Percentiles rank a stretch among this genome's conserved stretches.
Conservation (phyloP, 1,140 invertebrate genomes). For the Cepaea nemoralis region DNA sequence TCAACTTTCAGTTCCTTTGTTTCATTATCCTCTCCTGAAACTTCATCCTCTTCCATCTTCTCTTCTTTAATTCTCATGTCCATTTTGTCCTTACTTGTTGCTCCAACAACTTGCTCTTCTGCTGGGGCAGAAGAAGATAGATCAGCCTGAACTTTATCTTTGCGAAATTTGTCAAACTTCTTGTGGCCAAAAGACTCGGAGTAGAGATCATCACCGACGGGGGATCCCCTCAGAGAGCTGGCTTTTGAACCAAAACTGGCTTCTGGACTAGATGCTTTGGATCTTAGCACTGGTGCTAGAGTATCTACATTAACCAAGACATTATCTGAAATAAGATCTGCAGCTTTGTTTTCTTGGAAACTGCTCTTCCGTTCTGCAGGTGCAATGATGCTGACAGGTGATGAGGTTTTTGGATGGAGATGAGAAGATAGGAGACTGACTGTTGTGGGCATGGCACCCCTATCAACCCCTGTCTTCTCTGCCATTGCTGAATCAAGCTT, state of each 20-base stretch:
- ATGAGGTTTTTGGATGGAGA: not conserved
- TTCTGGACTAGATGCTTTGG: conserved; percentile 16
- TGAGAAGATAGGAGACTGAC: not conserved
- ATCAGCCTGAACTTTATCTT: conserved; percentile 44
- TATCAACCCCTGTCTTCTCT: not conserved
- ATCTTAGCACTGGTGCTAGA: conserved; percentile 7
- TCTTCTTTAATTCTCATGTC: conserved; percentile 45
- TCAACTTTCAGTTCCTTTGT: conserved; percentile 35
- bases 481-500: not conserved
- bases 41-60: conserved; percentile 35
- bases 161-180: conserved; percentile 68
- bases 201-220: conserved; percentile 20
- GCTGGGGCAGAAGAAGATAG: conserved; percentile 17
- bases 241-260: not conserved
- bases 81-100: not conserved
- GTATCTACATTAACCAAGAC: not conserved
- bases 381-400: not conserved
- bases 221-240: conserved; percentile 17
- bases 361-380: not conserved
- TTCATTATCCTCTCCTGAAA: not conserved
- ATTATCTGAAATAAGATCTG: not conserved
- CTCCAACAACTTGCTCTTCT: conserved; percentile 19
- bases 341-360: not conserved
- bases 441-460: not conserved
- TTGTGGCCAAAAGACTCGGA: conserved; percentile 62